Evolutionary conservation across 23 tunicate genomes (phyloP).

Genomic region (Ciona savignyi): DNA sequence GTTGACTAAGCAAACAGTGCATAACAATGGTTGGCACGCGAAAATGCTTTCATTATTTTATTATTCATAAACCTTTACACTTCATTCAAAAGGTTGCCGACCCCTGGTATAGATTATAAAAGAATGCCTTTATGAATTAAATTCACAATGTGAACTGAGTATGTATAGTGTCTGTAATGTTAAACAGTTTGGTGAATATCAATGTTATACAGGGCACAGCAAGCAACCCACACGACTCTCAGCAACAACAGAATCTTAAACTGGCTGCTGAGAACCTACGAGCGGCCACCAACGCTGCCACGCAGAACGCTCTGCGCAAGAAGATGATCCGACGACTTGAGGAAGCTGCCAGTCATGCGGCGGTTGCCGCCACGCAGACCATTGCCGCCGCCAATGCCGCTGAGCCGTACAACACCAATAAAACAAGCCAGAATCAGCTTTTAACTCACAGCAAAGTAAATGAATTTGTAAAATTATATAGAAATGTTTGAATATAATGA

Average conservation of each 20-base stretch:
- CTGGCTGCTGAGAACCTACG: conserved; percentile 89
- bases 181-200: no score
- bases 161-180: background rate
- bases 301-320: conserved; percentile 81
- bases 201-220: conserved; percentile 99
- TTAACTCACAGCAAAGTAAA: conserved; percentile 75
- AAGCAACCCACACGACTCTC: conserved; percentile 89
- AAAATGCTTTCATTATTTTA: no score
- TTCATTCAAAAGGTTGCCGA: no score
- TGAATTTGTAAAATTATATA: no score
- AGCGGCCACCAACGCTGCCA: conserved; percentile 85
- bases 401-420: conserved; percentile 78
- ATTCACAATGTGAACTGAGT: background rate
- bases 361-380: conserved; percentile 89
- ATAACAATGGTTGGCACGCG: no score
- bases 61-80: no score
- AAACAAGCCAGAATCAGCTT: conserved; percentile 78
- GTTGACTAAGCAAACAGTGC: no score
- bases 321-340: conserved; percentile 72
- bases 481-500: no score
- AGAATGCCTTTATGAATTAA: background rate
- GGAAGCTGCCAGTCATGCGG: conserved; percentile 81
- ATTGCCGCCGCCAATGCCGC: conserved; percentile 89
- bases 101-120: no score
- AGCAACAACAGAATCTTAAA: conserved; percentile 81